Evolutionary conservation across 2,888 invertebrate genomes (phyloP), one percentile per base, ranked within the genome.

Genomic region (Dorcus parallelipipedus): DNA sequence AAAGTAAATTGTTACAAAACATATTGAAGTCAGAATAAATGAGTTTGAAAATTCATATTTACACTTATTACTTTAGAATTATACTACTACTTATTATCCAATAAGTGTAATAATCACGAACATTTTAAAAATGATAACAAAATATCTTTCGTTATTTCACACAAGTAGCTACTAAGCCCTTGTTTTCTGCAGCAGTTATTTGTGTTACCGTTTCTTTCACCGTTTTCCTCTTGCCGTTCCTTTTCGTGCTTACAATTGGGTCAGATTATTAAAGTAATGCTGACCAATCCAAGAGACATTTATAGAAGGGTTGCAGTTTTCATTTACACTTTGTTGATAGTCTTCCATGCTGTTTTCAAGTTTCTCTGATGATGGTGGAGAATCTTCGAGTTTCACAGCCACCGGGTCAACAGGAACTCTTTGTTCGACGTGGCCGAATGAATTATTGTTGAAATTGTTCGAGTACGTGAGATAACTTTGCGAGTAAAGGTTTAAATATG

Each of bases 201-300:
- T 20, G 2, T 20, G 2, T 20, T 20, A 3, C 0, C 2, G 20
- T 20, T 20, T 20, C 3, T 20, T 3, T 20, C 3, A 93, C 90
- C 71, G 71, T 91, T 26, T 33, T 33, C 1, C 3, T 33, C 3
- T 33, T 33, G 26, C 6, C 3, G 6, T 33, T 33, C 6, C 26
- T 33, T 33, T 6, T 33, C 1, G 26, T 33, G 1, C 39, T 10
- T 38, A 47, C 14, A 48, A 42, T 8, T 10, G 20, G 3, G 48
- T 7, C 9, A 38, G 4, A 40, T 47, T 47, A 9, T 6, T 39
- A 8, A 48, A 7, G 49, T 38, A 57, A 17, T 61, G 60, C 47
- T 64, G 63, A 38, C 62, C 62, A 56, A 65, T 60, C 68, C 67
- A 68, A 8, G 64, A 64, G 6, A 67, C 62, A 61, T 67, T 67